Conservation (phyloP, 1,140 invertebrate genomes). For the Spodoptera litura region DNA sequence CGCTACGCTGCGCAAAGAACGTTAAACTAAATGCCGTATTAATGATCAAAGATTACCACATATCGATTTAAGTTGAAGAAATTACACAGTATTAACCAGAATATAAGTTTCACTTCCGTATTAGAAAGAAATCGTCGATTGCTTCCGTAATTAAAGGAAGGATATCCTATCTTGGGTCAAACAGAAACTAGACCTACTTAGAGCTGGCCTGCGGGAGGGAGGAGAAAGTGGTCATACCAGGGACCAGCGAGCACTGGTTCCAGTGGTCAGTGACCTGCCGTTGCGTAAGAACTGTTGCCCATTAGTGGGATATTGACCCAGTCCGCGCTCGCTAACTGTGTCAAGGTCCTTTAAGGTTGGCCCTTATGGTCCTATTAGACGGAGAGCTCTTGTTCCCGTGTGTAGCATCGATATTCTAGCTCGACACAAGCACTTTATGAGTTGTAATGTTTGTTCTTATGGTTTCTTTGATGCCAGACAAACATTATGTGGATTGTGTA, state of each 20-base stretch:
- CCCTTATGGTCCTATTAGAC: conserved; percentile 6
- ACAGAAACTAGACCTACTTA: background rate
- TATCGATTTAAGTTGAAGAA: background rate
- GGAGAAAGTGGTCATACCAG: conserved; percentile 14
- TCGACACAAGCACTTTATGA: too few species aligned
- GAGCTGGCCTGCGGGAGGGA: background rate
- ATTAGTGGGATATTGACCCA: conserved; percentile 32
- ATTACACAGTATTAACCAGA: background rate
- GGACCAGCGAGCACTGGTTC: background rate
- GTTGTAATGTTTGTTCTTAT: background rate
- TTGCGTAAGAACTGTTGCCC: conserved; percentile 1
- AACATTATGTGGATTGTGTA: too few species aligned
- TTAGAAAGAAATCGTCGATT: background rate
- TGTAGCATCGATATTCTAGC: too few species aligned
- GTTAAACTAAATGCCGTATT: too few species aligned
- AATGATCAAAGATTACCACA: too few species aligned
- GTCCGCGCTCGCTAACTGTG: background rate
- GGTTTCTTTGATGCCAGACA: too few species aligned
- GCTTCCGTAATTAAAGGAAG: background rate
- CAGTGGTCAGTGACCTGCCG: conserved; percentile 3
- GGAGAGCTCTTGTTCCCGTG: background rate
- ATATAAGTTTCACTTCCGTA: background rate
- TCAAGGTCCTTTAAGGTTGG: conserved; percentile 15
- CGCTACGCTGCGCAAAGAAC: too few species aligned
- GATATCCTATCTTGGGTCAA: background rate